Percentiles rank a stretch among this genome's conserved stretches.
Conservation (phyloP, 2,888 invertebrate species). For the Arenicola marina region DNA sequence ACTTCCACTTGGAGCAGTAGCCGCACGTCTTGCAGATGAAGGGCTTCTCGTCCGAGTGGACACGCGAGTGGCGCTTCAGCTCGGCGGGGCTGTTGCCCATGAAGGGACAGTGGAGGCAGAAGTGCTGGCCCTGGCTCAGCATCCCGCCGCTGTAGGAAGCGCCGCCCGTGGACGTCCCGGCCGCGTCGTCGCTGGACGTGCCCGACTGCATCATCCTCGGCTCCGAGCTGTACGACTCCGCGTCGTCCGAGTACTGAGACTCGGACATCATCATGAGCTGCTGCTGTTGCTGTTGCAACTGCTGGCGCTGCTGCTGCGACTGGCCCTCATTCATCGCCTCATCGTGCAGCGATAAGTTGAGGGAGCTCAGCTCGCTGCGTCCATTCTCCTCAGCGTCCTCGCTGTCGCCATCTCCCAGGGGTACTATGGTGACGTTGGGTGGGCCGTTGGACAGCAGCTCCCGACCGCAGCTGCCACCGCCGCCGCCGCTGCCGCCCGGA, state of each 20-base stretch:
- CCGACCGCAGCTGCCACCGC: background rate
- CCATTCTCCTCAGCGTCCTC: constrained; percentile 1
- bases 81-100: constrained; percentile 54
- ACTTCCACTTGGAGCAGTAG: constrained; percentile 58
- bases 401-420: constrained; percentile 8
- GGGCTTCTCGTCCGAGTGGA: constrained; percentile 58
- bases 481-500: too few relatives aligned
- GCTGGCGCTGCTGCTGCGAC: too few relatives aligned
- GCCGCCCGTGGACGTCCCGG: background rate
- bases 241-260: too few relatives aligned
- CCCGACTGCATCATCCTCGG: background rate
- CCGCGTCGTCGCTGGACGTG: background rate
- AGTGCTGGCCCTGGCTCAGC: constrained; percentile 36
- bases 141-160: background rate
- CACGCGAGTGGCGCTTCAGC: constrained; percentile 50
- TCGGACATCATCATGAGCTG: background rate
- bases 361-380: background rate
- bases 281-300: too few relatives aligned
- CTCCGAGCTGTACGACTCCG: constrained; percentile 5
- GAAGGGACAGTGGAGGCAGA: constrained; percentile 55
- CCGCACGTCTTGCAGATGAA: constrained; percentile 53
- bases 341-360: too few relatives aligned
- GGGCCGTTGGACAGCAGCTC: constrained; percentile 38
- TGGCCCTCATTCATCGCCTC: background rate
- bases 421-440: constrained; percentile 49